Evolutionary conservation across 1,140 invertebrate genomes (phyloP).

Genomic region (Drosophila bipectinata): DNA sequence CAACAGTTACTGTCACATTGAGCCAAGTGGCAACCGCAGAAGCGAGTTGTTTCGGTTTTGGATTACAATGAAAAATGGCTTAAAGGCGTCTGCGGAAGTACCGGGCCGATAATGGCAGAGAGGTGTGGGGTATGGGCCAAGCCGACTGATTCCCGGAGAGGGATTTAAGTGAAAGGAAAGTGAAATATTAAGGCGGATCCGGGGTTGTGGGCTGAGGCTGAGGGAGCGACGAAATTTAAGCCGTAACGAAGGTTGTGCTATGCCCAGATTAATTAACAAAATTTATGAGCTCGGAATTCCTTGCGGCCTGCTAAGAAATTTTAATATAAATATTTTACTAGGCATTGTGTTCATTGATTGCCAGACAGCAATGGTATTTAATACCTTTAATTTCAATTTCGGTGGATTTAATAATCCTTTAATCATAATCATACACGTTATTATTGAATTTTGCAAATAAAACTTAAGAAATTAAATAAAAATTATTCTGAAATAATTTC

Average conservation of each 20-base stretch:
- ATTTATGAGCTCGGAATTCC: slow-evolving; percentile 31
- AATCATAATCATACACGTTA: no score
- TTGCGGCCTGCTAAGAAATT: slow-evolving; percentile 11
- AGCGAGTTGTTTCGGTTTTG: slow-evolving; percentile 36
- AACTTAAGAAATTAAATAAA: no score
- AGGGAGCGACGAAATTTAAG: slow-evolving; percentile 6
- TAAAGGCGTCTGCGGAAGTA: slow-evolving; percentile 51
- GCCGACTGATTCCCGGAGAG: slow-evolving; percentile 19
- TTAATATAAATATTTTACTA: slow-evolving; percentile 12
- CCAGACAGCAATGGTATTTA: neutral
- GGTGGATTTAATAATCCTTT: neutral
- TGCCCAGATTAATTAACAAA: slow-evolving; percentile 36
- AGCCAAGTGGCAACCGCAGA: slow-evolving; percentile 39
- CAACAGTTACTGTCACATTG: slow-evolving; percentile 38
- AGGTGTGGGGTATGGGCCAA: slow-evolving; percentile 1
- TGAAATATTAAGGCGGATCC: neutral
- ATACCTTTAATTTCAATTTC: neutral
- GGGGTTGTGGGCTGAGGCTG: neutral
- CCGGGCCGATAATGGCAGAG: slow-evolving; percentile 42
- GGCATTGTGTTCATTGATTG: neutral
- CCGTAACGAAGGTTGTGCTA: slow-evolving; percentile 34
- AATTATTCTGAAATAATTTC: no score
- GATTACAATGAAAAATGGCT: slow-evolving; percentile 60
- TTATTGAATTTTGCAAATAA: no score
- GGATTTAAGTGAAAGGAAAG: slow-evolving; percentile 19